Conservation (phyloP, 2,888 invertebrate genomes). For the Plebejus anna region DNA sequence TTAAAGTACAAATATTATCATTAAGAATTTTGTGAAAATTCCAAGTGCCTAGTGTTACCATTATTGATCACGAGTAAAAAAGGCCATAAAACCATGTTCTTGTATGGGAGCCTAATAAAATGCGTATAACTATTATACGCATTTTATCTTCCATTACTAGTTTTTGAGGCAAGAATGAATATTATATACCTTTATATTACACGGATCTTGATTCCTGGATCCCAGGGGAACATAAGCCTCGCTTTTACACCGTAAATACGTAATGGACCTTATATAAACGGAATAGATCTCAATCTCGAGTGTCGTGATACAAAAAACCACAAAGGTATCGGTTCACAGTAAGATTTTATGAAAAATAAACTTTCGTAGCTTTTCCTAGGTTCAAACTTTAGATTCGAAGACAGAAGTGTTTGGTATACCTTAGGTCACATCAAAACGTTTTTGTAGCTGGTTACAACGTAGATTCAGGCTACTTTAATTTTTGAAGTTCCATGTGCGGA, state of each 20-base stretch:
- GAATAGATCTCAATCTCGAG: not conserved
- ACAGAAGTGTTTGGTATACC: too few relatives aligned
- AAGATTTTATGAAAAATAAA: slow-evolving; percentile 6
- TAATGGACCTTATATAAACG: not conserved
- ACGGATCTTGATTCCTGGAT: slow-evolving; percentile 33
- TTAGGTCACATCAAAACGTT: too few relatives aligned
- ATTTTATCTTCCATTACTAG: slow-evolving; percentile 25
- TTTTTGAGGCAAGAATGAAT: slow-evolving; percentile 35
- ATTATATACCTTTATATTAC: slow-evolving; percentile 36
- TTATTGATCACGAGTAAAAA: too few relatives aligned
- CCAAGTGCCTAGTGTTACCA: too few relatives aligned
- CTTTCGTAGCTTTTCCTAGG: not conserved
- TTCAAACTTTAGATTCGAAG: not conserved
- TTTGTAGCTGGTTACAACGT: too few relatives aligned
- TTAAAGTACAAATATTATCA: too few relatives aligned
- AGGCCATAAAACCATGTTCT: too few relatives aligned
- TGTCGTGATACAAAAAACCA: not conserved
- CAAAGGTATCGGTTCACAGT: not conserved
- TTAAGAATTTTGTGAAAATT: too few relatives aligned
- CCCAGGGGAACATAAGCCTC: slow-evolving; percentile 30
- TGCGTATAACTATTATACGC: not conserved
- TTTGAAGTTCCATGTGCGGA: too few relatives aligned
- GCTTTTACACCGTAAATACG: not conserved
- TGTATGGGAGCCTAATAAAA: too few relatives aligned
- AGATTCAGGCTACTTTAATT: too few relatives aligned